Conservation (phyloP, 2,113 vertebrate genomes). For the Halcyon senegalensis region DNA sequence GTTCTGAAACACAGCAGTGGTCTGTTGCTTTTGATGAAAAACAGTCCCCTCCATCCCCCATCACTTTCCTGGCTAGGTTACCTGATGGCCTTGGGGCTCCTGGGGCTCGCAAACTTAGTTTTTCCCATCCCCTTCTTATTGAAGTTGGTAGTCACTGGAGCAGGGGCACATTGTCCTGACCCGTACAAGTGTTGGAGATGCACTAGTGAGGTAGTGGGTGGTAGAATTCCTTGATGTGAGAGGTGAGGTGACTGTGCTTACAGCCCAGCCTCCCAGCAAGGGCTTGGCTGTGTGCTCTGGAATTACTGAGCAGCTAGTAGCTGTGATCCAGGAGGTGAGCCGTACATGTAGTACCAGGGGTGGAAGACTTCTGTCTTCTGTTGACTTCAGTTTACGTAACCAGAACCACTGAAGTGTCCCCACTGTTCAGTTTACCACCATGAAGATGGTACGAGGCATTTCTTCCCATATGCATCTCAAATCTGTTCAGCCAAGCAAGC, state of each 20-base stretch:
- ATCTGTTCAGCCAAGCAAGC: background rate
- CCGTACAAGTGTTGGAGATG: background rate
- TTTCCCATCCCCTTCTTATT: background rate
- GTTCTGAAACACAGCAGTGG: background rate
- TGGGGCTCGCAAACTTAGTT: background rate
- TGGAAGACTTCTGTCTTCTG: background rate
- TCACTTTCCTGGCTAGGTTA: background rate
- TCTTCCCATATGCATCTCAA: accelerated
- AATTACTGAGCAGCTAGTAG: background rate
- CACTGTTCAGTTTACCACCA: accelerated
- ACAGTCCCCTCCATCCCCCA: background rate
- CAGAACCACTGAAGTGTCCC: background rate
- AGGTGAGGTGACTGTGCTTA: background rate
- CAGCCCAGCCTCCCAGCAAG: background rate
- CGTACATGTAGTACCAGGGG: no score
- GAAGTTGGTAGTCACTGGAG: background rate
- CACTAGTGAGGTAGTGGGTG: background rate
- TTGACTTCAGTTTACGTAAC: background rate
- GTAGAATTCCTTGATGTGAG: background rate
- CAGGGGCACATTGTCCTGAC: background rate
- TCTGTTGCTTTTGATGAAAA: background rate
- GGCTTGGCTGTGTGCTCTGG: background rate
- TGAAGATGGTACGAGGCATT: background rate
- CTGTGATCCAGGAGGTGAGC: background rate
- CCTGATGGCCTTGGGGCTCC: background rate